Base-by-base conservation (phyloP, 2,888 invertebrate species). In the Microplitis deprimator region DNA sequence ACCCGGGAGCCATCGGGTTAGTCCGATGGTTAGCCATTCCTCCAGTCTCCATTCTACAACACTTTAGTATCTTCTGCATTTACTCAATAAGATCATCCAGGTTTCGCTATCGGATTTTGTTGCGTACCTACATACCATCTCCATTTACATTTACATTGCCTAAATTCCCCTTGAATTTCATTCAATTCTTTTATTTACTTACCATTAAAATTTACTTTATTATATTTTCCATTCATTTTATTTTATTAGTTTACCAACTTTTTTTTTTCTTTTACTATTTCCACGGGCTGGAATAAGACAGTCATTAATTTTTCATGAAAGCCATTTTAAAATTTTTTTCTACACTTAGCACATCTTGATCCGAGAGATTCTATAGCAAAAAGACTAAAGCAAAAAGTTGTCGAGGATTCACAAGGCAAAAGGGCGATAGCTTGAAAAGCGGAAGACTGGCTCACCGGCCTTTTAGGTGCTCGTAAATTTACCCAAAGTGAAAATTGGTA, bases 401-500 rank as follows among this genome's bases (percentile, higher is more conserved):
- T 20, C 8, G 7, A 50, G 50, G 50, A 50, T 50, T 50, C 13
- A 50, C 50, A 50, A 38, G 62, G 62, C 16, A 81, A 81, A 80
- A 76, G 78, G 76, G 77, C 76, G 79, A 81, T 79, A 79, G 81
- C 79, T 79, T 72, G 77, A 67, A 80, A 78, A 79, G 79, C 75
- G 77, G 79, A 78, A 80, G 79, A 72, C 83, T 81, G 83, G 84
- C 85, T 85, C 86, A 72, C 83, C 82, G 83, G 84, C 85, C 86
- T 86, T 87, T 86, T 86, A 86, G 87, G 82, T 78, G 85, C 82
- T 85, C 87, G 86, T 87, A 87, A 87, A 87, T 87, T 86, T 84
- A 85, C 85, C 84, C 86, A 85, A 86, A 84, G 86, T 84, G 85
- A 84, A 87, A 87, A 87, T 87, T 87, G 86, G 86, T 84, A 78